These are phyloP conservation scores for Fabriciana adippe DNA, from an alignment of 2,888 invertebrate genomes.

Conservation along the genomic window DNA sequence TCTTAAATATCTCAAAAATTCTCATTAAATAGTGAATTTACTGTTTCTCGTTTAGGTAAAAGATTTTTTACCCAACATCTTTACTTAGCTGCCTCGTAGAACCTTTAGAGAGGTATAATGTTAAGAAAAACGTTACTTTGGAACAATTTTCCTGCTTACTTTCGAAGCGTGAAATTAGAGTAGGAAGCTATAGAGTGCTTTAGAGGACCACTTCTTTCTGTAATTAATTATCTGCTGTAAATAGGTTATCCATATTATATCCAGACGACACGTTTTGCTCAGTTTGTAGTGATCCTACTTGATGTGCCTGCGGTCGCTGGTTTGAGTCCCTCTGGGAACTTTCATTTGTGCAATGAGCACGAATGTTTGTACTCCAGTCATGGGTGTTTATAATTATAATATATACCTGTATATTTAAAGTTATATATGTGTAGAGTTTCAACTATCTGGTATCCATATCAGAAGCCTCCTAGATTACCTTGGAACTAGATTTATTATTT, in stretches of 20 bases:
- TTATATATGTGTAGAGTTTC: too few relatives aligned
- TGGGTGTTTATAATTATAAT: too few relatives aligned
- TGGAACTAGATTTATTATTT: too few relatives aligned
- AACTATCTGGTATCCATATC: too few relatives aligned
- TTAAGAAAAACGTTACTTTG: conserved; percentile 23
- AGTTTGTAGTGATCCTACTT: too few relatives aligned
- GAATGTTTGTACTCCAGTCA: too few relatives aligned
- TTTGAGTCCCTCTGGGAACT: too few relatives aligned
- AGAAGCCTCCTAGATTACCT: too few relatives aligned
- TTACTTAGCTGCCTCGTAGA: conserved; percentile 18
- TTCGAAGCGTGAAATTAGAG: conserved; percentile 23
- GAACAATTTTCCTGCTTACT: conserved; percentile 22
- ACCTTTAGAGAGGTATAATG: conserved; percentile 20
- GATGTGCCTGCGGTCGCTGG: too few relatives aligned
- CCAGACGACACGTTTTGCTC: background rate
- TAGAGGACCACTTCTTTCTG: conserved; percentile 18
- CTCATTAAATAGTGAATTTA: conserved; percentile 1
- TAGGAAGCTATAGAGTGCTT: conserved; percentile 19
- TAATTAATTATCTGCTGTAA: conserved; percentile 20
- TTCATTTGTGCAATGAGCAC: too few relatives aligned
- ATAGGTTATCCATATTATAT: conserved; percentile 10
- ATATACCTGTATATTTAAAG: too few relatives aligned
- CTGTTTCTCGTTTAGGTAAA: background rate
- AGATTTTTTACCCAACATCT: conserved; percentile 6
- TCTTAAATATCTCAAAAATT: background rate